These are phyloP conservation scores for Planiliza haematocheilus DNA, from an alignment of 2,113 vertebrate genomes.

Conservation along the genomic window DNA sequence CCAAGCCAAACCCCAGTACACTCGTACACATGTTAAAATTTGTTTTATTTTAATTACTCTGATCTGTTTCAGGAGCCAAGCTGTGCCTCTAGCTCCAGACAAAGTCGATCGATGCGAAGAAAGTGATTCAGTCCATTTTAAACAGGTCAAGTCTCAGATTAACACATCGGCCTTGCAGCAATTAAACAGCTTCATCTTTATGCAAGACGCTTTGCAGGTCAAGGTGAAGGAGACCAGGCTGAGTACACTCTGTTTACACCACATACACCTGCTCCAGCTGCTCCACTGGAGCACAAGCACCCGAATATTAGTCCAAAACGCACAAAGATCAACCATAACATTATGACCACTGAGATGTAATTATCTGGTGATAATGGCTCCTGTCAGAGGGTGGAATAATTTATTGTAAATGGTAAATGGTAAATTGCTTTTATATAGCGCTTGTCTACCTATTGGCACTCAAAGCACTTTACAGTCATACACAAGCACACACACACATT, in stretches of 20 bases:
- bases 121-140: conserved; percentile 27
- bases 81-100: too few relatives aligned
- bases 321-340: too few relatives aligned
- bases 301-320: too few relatives aligned
- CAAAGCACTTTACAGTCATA: too few relatives aligned
- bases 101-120: conserved; percentile 1
- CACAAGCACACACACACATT: too few relatives aligned
- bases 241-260: conserved; percentile 8
- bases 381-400: too few relatives aligned
- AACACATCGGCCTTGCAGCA: conserved; percentile 7
- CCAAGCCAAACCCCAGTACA: neutral
- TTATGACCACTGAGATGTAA: too few relatives aligned
- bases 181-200: conserved; percentile 23
- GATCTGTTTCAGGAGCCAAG: neutral
- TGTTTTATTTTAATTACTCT: neutral
- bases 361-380: too few relatives aligned
- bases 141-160: conserved; percentile 12
- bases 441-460: too few relatives aligned
- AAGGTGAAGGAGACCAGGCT: neutral
- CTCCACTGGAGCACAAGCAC: too few relatives aligned
- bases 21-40: neutral
- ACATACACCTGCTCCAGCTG: conserved; percentile 14
- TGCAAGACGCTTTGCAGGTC: neutral
- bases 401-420: too few relatives aligned
- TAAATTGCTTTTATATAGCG: too few relatives aligned